Conservation (phyloP, 2,888 invertebrate species). For the Mesorhabditis sp. region DNA sequence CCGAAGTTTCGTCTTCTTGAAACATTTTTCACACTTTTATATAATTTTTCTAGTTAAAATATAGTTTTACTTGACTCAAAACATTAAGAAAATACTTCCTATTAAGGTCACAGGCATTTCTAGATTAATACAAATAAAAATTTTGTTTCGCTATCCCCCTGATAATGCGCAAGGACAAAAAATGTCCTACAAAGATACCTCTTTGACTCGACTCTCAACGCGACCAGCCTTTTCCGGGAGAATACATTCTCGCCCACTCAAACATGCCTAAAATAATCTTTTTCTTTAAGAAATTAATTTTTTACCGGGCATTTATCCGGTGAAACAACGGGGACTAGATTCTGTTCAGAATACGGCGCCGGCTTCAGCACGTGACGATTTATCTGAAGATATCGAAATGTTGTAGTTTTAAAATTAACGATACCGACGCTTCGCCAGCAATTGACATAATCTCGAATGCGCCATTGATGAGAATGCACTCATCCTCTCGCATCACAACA, state of each 20-base stretch:
- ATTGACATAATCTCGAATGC: neutral
- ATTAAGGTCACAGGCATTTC: too few relatives aligned
- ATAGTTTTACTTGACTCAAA: too few relatives aligned
- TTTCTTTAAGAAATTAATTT: neutral
- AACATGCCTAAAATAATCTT: neutral
- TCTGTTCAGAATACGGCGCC: neutral
- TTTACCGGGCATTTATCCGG: constrained; percentile 3
- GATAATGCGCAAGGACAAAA: neutral
- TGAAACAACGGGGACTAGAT: neutral
- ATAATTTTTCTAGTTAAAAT: too few relatives aligned
- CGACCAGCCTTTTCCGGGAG: neutral
- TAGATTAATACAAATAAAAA: too few relatives aligned
- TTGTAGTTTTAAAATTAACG: neutral
- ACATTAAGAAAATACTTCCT: too few relatives aligned
- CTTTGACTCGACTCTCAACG: constrained; percentile 1
- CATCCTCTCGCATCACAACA: neutral
- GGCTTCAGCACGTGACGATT: neutral
- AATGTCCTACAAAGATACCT: neutral
- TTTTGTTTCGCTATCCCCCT: neutral
- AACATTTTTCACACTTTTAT: too few relatives aligned
- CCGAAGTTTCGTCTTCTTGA: too few relatives aligned
- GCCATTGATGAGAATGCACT: neutral
- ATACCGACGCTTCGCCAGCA: neutral
- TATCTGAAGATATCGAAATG: neutral
- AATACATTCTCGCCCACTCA: neutral